Evolutionary conservation across 1,140 invertebrate genomes (phyloP).

Genomic region (Drosophila watanabei): DNA sequence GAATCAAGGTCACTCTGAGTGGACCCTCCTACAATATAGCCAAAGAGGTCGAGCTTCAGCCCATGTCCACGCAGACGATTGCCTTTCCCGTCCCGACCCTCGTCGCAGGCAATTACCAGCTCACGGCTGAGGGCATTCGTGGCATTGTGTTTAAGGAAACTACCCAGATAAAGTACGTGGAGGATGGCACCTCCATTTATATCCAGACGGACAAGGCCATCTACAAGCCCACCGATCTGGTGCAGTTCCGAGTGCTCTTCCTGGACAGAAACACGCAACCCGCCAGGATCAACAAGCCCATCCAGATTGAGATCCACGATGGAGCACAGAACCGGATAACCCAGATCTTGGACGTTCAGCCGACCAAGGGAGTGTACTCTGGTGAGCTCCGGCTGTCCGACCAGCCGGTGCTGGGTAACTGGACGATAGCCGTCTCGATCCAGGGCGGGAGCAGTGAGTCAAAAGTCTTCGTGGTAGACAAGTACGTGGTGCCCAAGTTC

Average conservation of each 20-base stretch:
- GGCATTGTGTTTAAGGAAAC: slow-evolving; percentile 91
- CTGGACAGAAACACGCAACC: slow-evolving; percentile 92
- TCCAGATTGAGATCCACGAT: slow-evolving; percentile 59
- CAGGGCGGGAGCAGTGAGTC: slow-evolving; percentile 28
- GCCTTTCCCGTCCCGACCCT: slow-evolving; percentile 89
- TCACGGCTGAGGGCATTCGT: slow-evolving; percentile 90
- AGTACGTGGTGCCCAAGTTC: slow-evolving; percentile 97
- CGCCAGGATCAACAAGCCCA: slow-evolving; percentile 81
- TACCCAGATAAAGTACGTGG: slow-evolving; percentile 90
- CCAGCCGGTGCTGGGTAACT: slow-evolving; percentile 95
- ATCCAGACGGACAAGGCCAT: slow-evolving; percentile 97
- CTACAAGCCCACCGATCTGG: slow-evolving; percentile 94
- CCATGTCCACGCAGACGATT: slow-evolving; percentile 89
- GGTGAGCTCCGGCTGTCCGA: slow-evolving; percentile 92
- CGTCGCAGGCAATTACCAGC: slow-evolving; percentile 91
- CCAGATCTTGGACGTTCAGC: slow-evolving; percentile 91
- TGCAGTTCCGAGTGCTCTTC: slow-evolving; percentile 94
- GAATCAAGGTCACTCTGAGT: slow-evolving; percentile 90
- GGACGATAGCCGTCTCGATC: slow-evolving; percentile 91
- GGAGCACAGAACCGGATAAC: slow-evolving; percentile 84
- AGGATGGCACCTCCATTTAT: slow-evolving; percentile 95
- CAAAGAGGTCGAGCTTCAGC: slow-evolving; percentile 89
- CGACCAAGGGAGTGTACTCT: slow-evolving; percentile 91
- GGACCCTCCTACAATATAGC: slow-evolving; percentile 90
- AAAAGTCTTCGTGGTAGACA: slow-evolving; percentile 87